Conservation (phyloP, 2,888 invertebrate genomes). For the Hypolimnas misippus region DNA sequence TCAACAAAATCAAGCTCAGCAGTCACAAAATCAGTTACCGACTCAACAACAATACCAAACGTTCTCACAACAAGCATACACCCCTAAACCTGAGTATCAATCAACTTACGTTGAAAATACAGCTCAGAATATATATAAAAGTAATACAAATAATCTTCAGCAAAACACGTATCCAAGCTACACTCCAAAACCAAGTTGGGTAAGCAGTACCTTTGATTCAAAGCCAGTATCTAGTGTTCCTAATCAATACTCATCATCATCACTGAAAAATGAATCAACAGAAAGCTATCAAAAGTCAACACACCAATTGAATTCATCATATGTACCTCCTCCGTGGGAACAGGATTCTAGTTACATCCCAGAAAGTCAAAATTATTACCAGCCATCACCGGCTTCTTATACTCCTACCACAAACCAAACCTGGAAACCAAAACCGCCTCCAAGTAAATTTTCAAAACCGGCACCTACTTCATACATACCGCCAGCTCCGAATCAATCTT, state of each 20-base stretch:
- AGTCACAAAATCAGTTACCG: conserved; percentile 49
- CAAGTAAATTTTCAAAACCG: conserved; percentile 65
- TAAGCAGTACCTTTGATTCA: conserved; percentile 50
- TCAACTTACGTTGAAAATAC: conserved; percentile 59
- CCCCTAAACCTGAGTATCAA: conserved; percentile 48
- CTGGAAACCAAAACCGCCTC: conserved; percentile 62
- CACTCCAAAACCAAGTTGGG: conserved; percentile 67
- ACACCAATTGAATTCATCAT: conserved; percentile 68
- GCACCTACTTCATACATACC: conserved; percentile 72
- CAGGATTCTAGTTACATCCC: conserved; percentile 68
- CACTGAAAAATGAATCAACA: conserved; percentile 55
- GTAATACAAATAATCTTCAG: conserved; percentile 52
- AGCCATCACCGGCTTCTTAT: conserved; percentile 58
- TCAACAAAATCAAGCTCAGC: conserved; percentile 38
- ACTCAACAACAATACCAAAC: conserved; percentile 40
- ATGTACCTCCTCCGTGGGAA: conserved; percentile 80
- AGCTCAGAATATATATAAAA: conserved; percentile 54
- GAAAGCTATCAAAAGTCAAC: conserved; percentile 65
- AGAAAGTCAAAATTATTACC: conserved; percentile 64
- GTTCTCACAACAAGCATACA: conserved; percentile 39
- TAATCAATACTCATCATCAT: conserved; percentile 63
- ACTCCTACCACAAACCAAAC: conserved; percentile 52
- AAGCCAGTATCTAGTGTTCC: conserved; percentile 51
- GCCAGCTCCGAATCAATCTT: conserved; percentile 78
- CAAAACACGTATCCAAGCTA: conserved; percentile 58